A percentile compares a stretch with the other conserved stretches of the same genome.
Conservation (phyloP, 1,140 invertebrate genomes). For the Micrasema longulum region DNA sequence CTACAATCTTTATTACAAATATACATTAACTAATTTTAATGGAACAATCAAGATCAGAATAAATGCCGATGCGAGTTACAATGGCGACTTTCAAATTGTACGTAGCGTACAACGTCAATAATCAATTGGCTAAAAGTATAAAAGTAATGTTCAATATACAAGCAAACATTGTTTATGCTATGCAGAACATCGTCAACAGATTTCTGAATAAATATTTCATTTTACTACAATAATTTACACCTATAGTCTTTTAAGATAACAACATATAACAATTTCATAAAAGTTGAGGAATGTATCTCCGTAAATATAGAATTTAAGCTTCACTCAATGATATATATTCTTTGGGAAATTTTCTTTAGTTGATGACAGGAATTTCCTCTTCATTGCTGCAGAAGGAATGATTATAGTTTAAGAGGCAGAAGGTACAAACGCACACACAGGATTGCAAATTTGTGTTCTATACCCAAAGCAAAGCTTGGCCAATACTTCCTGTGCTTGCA, state of each 20-base stretch:
- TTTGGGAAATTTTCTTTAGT: slow-evolving; percentile 16
- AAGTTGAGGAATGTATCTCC: slow-evolving; percentile 38
- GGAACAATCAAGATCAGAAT: slow-evolving; percentile 20
- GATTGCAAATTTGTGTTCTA: slow-evolving; percentile 33
- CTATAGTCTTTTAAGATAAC: slow-evolving; percentile 42
- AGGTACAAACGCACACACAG: slow-evolving; percentile 21
- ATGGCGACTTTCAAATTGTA: slow-evolving; percentile 5
- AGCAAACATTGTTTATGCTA: slow-evolving; percentile 36
- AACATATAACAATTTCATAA: slow-evolving; percentile 44
- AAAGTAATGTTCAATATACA: slow-evolving; percentile 33
- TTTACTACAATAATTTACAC: slow-evolving; percentile 39
- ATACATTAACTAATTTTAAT: slow-evolving; percentile 33
- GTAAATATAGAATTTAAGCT: slow-evolving; percentile 28
- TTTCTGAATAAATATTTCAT: slow-evolving; percentile 35
- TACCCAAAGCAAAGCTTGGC: slow-evolving; percentile 48
- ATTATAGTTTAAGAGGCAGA: slow-evolving; percentile 33
- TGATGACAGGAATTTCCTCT: slow-evolving; percentile 11
- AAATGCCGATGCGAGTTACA: too few species aligned
- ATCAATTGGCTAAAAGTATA: slow-evolving; percentile 20
- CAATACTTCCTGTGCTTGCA: slow-evolving; percentile 12
- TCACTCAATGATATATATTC: slow-evolving; percentile 39
- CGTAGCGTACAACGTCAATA: background rate
- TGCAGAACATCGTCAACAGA: slow-evolving; percentile 36
- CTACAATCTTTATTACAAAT: slow-evolving; percentile 32
- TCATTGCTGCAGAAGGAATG: slow-evolving; percentile 26